phyloP scores from a whole-genome alignment of 2,888 invertebrate genomes.

The Hemaris fuciformis region DNA sequence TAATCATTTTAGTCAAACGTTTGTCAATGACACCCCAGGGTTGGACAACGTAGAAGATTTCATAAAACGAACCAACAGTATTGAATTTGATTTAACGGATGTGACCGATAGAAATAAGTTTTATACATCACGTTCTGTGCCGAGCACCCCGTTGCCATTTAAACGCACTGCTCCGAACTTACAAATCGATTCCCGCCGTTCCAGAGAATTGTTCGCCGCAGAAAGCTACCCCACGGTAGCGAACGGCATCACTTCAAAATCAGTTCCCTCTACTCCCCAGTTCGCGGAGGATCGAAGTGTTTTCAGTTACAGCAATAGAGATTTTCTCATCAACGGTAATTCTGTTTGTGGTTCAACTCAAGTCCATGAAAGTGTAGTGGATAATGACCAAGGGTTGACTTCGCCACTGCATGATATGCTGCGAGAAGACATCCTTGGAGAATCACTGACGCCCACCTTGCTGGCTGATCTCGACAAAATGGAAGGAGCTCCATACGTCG shows the following conservation, averaged over 20 bases:
- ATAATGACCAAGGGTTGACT: conserved; percentile 49
- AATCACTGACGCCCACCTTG: conserved; percentile 65
- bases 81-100: conserved; percentile 70
- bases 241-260: conserved; percentile 84
- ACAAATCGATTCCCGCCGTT: conserved; percentile 65
- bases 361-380: conserved; percentile 54
- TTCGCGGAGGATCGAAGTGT: conserved; percentile 75
- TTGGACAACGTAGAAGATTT: conserved; percentile 69
- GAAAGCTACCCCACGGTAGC: conserved; percentile 51
- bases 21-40: conserved; percentile 46
- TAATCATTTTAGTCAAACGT: conserved; percentile 60
- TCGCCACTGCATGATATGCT: conserved; percentile 71
- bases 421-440: conserved; percentile 65
- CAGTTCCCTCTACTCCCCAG: conserved; percentile 87
- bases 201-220: conserved; percentile 59
- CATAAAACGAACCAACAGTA: conserved; percentile 67
- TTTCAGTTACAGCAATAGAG: conserved; percentile 82
- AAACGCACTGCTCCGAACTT: conserved; percentile 62
- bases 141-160: conserved; percentile 84
- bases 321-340: conserved; percentile 84
- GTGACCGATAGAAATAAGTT: conserved; percentile 67
- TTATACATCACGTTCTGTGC: conserved; percentile 85
- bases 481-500: conserved; percentile 69
- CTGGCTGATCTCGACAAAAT: conserved; percentile 75
- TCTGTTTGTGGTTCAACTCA: conserved; percentile 63